Base-by-base conservation (phyloP, 53 echinoderm and acorn worm species). In the Apostichopus leukothele region DNA sequence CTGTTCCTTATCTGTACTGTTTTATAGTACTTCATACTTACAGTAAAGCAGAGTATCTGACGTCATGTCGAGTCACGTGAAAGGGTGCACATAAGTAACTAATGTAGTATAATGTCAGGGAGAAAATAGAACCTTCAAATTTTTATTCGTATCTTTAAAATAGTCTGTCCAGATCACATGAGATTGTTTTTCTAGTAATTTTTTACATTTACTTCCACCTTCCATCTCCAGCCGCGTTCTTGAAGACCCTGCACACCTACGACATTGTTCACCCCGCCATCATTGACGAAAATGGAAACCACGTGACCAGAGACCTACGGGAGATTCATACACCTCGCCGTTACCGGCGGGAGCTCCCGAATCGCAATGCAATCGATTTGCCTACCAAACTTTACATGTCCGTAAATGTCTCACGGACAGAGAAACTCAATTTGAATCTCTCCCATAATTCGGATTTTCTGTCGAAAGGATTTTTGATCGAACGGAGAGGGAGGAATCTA, bases 261-360 rank as follows among this genome's bases (percentile, higher is more conserved):
- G 76, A 88, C 57, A 89, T 94, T 52, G 89, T 94, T 16, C 73
- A 85, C 53, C 94, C 94, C 12, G 78, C 89, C 25, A 74, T 90
- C 11, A 83, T 91, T 4, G 91, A 92, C 25, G 66, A 87, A 52
- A 75, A 59, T 52, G 94, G 94, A 8, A 89, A 66, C 5, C 86
- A 90, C 86, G 4, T 94, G 60, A 90, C 92, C 22, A 79, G 90
- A 75, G 89, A 94, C 52, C 83, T 92, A 53, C 83, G 55, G 16
- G 27, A 81, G 14, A 53, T 76, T 51, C 59, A 86, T 26, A 60
- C 60, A 53, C 61, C 89, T 76, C 12, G 92, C 87, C 76, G 91
- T 75, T 68, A 91, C 78, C 89, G 88, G 63, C 52, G 94, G 89
- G 27, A 84, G 60, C 83, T 85, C 87, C 22, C 87, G n/a, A 14